Evolutionary conservation across 2,888 invertebrate genomes (phyloP).

Genomic region (Epicampocera succincta): DNA sequence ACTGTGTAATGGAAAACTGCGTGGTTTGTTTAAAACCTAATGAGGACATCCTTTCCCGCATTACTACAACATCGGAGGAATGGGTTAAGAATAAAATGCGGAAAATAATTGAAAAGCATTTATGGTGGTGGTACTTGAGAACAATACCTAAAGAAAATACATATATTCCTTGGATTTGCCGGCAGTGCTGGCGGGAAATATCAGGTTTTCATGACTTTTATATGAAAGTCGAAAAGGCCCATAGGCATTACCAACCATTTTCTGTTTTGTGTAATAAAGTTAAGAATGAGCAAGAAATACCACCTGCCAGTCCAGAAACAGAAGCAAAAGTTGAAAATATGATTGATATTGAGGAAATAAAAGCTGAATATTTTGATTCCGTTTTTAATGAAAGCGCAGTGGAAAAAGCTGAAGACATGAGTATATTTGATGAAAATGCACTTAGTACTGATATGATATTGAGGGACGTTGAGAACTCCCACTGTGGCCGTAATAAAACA

Average conservation of each 20-base stretch:
- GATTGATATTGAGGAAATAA: too few species aligned
- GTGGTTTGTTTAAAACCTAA: conserved; percentile 43
- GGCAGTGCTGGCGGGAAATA: conserved; percentile 46
- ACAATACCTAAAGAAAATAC: too few species aligned
- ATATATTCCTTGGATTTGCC: conserved; percentile 45
- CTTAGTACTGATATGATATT: too few species aligned
- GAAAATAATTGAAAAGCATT: conserved; percentile 57
- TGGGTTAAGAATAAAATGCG: conserved; percentile 41
- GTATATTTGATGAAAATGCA: too few species aligned
- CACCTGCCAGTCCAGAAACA: background rate
- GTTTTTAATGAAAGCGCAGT: too few species aligned
- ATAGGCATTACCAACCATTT: conserved; percentile 8
- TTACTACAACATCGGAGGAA: conserved; percentile 14
- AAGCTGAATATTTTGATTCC: too few species aligned
- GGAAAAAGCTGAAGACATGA: too few species aligned
- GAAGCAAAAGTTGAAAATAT: too few species aligned
- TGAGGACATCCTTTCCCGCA: conserved; percentile 17
- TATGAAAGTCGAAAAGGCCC: conserved; percentile 13
- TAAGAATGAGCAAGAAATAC: background rate
- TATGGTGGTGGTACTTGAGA: conserved; percentile 55
- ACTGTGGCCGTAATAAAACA: too few species aligned
- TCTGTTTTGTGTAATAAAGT: background rate
- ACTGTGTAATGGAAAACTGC: conserved; percentile 31
- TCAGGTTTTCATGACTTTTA: conserved; percentile 50
- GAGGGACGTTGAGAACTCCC: too few species aligned